phyloP scores from a whole-genome alignment of 1,140 invertebrate species.

The Drosophila dunni region DNA sequence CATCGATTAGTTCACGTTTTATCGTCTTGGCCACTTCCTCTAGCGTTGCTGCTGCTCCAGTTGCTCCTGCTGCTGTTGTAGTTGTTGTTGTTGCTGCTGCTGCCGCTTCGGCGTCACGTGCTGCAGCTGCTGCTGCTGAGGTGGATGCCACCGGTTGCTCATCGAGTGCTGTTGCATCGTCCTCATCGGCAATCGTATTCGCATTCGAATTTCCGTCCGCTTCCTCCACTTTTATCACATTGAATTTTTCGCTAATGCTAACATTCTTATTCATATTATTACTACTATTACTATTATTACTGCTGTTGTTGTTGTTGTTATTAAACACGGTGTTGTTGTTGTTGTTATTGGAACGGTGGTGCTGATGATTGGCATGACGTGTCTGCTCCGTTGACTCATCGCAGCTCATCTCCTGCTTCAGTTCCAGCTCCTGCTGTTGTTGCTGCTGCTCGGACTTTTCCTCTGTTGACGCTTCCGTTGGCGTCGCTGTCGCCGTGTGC shows the following conservation, averaged over 20 bases:
- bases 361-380: constrained; percentile 68
- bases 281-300: constrained; percentile 79
- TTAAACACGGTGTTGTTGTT: constrained; percentile 69
- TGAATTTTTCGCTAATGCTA: constrained; percentile 83
- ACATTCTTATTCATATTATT: constrained; percentile 83
- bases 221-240: constrained; percentile 82
- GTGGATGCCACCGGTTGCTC: constrained; percentile 70
- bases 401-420: constrained; percentile 32
- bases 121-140: constrained; percentile 67
- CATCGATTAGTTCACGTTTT: constrained; percentile 82
- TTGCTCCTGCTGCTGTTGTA: constrained; percentile 26
- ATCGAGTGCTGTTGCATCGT: constrained; percentile 22
- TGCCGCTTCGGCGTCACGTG: constrained; percentile 63
- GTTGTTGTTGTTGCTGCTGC: constrained; percentile 59
- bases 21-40: constrained; percentile 72
- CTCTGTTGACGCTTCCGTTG: constrained; percentile 19
- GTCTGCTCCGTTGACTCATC: constrained; percentile 37
- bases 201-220: constrained; percentile 29
- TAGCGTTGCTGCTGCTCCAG: constrained; percentile 11
- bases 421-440: constrained; percentile 27
- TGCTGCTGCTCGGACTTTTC: constrained; percentile 32
- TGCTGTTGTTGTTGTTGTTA: constrained; percentile 68
- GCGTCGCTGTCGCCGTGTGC: constrained; percentile 10
- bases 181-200: constrained; percentile 5
- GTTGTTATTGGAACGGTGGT: constrained; percentile 76